phyloP scores from a whole-genome alignment of 2,797 vertebrate species.

The Brotula barbata region DNA sequence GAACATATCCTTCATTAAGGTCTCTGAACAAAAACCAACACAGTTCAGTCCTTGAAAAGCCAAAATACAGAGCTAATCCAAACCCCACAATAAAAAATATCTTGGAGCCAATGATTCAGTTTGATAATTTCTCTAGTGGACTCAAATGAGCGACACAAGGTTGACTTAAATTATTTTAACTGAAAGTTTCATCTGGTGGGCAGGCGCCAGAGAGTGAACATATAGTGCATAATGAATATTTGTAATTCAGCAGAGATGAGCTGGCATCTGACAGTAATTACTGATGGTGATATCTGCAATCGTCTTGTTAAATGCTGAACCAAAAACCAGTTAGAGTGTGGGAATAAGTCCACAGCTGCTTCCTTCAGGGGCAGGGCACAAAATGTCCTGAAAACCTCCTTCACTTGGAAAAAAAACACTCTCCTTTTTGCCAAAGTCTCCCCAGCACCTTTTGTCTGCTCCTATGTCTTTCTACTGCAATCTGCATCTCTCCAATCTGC shows the following conservation, averaged over 20 bases:
- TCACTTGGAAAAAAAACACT: constrained; percentile 45
- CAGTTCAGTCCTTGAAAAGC: constrained; percentile 7
- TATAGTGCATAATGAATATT: constrained; percentile 13
- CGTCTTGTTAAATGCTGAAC: constrained; percentile 12
- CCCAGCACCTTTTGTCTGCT: constrained; percentile 47
- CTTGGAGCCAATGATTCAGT: constrained; percentile 7
- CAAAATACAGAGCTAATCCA: constrained; percentile 22
- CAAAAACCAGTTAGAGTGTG: not conserved
- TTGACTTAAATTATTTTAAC: not conserved
- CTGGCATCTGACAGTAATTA: constrained; percentile 11
- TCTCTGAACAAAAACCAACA: constrained; percentile 16
- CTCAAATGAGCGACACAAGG: not conserved
- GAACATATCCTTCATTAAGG: constrained; percentile 5
- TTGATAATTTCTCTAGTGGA: not conserved
- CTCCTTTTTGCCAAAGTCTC: constrained; percentile 29
- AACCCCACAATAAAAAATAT: not conserved
- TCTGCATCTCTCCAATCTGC: constrained; percentile 28
- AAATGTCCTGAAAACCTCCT: constrained; percentile 40
- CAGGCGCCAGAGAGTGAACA: constrained; percentile 13
- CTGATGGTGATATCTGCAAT: not conserved
- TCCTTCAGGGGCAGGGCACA: constrained; percentile 38
- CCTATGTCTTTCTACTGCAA: constrained; percentile 24
- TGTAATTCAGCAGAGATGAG: constrained; percentile 10
- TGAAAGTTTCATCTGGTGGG: constrained; percentile 25
- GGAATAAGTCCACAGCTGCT: constrained; percentile 13